A percentile compares a stretch with the other conserved stretches of the same genome.
These are phyloP conservation scores for Phaethon lepturus DNA, from an alignment of 2,113 vertebrate genomes.

Conservation along the genomic window DNA sequence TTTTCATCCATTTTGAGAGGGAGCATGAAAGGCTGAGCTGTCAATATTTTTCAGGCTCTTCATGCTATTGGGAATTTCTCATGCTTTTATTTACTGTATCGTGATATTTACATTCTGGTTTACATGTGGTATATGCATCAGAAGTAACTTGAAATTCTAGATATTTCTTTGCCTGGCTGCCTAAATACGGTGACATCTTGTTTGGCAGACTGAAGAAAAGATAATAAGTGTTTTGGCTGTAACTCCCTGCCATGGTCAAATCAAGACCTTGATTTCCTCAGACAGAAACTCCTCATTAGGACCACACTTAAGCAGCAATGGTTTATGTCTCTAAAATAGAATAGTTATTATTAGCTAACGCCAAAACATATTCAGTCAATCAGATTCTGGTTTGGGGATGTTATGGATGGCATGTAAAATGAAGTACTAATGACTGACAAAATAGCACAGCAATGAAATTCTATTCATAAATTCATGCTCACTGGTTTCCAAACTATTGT, in stretches of 20 bases:
- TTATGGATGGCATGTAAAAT: neutral
- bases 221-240: neutral
- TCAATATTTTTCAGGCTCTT: neutral
- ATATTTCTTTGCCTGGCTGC: neutral
- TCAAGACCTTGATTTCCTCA: neutral
- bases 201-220: neutral
- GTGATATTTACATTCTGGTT: neutral
- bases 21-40: neutral
- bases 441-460: neutral
- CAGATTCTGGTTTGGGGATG: neutral
- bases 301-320: neutral
- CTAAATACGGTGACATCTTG: neutral
- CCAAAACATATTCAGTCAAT: neutral
- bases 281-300: neutral
- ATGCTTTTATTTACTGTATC: neutral
- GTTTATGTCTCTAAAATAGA: neutral
- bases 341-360: neutral
- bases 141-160: neutral
- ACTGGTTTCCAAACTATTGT: neutral
- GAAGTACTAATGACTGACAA: slow-evolving; percentile 6
- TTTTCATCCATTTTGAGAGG: neutral
- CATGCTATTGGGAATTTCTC: neutral
- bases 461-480: neutral
- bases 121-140: neutral
- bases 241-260: neutral